phyloP scores from a whole-genome alignment of 2,113 vertebrate species.

The Coreoperca whiteheadi region DNA sequence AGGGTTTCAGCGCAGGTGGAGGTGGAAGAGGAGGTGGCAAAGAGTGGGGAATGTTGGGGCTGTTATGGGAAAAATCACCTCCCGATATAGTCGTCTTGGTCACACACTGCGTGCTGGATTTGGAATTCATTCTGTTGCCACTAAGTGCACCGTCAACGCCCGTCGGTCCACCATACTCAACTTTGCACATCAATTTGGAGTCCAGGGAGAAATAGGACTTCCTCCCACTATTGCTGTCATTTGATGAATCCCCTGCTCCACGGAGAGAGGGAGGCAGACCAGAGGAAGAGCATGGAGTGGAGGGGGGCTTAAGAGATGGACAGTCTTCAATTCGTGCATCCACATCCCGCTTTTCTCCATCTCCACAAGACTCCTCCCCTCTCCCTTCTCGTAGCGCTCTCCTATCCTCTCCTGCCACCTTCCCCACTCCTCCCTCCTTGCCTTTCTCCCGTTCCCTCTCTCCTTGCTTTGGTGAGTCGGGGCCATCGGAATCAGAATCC shows the following conservation, averaged over 20 bases:
- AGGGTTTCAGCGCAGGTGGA: conserved; percentile 92
- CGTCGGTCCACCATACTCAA: conserved; percentile 75
- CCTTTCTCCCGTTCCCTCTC: conserved; percentile 78
- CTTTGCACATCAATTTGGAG: conserved; percentile 84
- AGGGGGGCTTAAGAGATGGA: conserved; percentile 85
- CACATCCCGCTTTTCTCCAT: conserved; percentile 79
- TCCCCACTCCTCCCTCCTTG: conserved; percentile 77
- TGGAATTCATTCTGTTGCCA: conserved; percentile 80
- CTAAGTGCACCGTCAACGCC: conserved; percentile 68
- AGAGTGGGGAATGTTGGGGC: conserved; percentile 78
- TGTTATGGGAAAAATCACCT: conserved; percentile 81
- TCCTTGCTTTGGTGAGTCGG: conserved; percentile 85
- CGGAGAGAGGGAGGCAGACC: conserved; percentile 78
- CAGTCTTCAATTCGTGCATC: conserved; percentile 81
- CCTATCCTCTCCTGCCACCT: conserved; percentile 77
- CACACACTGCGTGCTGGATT: conserved; percentile 80
- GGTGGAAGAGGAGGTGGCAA: conserved; percentile 90
- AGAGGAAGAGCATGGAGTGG: conserved; percentile 79
- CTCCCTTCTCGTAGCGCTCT: conserved; percentile 73
- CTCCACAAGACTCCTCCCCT: conserved; percentile 76
- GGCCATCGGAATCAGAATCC: conserved; percentile 95
- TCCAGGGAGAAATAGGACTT: conserved; percentile 85
- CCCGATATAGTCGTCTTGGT: conserved; percentile 79
- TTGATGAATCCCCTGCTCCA: conserved; percentile 74
- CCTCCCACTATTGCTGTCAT: conserved; percentile 79